These are phyloP conservation scores for Smutsia temminckii DNA, from an alignment of 2,797 vertebrate genomes.

Conservation along the genomic window DNA sequence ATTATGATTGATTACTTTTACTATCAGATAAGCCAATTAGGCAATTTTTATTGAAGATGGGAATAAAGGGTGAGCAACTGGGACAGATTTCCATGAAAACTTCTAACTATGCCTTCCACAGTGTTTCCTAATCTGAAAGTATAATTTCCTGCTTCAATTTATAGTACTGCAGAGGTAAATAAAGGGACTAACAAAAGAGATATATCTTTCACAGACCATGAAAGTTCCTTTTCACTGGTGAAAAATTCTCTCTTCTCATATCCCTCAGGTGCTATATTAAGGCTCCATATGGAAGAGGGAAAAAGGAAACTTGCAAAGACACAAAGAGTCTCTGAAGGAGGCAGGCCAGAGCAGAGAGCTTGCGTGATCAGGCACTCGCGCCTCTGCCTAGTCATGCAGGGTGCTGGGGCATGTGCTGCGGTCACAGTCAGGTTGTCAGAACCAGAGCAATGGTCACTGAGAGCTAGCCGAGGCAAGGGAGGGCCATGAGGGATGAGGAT, in stretches of 20 bases:
- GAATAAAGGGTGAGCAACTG: constrained; percentile 4
- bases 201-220: constrained; percentile 32
- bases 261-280: not conserved
- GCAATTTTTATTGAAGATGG: constrained; percentile 3
- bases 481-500: not conserved
- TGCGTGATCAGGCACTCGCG: accelerated
- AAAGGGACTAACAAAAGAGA: constrained; percentile 37
- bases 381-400: accelerated
- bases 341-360: not conserved
- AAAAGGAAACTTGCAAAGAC: not conserved
- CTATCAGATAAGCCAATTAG: constrained; percentile 27
- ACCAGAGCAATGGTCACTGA: not conserved
- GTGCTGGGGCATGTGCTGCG: too few species aligned
- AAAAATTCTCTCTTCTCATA: constrained; percentile 18
- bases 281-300: not conserved
- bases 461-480: not conserved
- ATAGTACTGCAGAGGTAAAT: constrained; percentile 54
- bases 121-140: not conserved
- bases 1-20: constrained; percentile 11
- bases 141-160: constrained; percentile 59
- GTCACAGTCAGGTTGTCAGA: not conserved
- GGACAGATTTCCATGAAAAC: not conserved
- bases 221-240: constrained; percentile 22
- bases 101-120: not conserved
- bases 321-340: not conserved